Base-by-base conservation (phyloP, 2,888 invertebrate genomes). In the Antitype chi region DNA sequence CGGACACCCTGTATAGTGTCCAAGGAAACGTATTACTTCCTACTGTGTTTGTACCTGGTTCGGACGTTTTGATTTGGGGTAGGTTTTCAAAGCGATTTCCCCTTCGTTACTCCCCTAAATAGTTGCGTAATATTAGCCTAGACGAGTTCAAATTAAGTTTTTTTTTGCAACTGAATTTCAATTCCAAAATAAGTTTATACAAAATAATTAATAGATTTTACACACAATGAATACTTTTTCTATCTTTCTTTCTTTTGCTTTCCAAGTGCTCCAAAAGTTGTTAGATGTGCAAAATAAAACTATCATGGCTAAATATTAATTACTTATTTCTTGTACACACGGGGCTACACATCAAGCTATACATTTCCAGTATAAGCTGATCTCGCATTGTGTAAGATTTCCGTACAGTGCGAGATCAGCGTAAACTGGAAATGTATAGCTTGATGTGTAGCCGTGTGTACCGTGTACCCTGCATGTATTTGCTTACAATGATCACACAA, bases 21-120 rank as follows among this genome's bases (percentile, higher is more conserved):
- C 52, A 32, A 81, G 20, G 52, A 69, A 63, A 81, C 28, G 59
- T 59, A 57, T 59, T 25, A 38, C 32, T 28, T 38, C 15, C 20
- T 55, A 55, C 28, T 63, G n/a, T 59, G 57, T 59, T 76, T 55
- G 55, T 32, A 74, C 52, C 86, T 84, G 78, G 55, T 20, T 47
- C 81, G 73, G 81, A 81, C 84, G 32, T 78, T 84, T 81, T 86
- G 76, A 81, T 86, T 76, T 76, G 72, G 84, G 85, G 72, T 63
- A 66, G 52, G 64, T 57, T 74, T 72, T 70, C 77, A 78, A 78
- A 72, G 79, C 76, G 63, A 62, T 68, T 74, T 62, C 52, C 63
- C 77, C 53, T 71, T 81, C 57, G 47, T 13, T 81, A 32, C 13
- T 52, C 43, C 71, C 83, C 70, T 64, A 32, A 59, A 59, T 63